phyloP scores from a whole-genome alignment of 2,113 vertebrate genomes.

The Oryzias melastigma region DNA sequence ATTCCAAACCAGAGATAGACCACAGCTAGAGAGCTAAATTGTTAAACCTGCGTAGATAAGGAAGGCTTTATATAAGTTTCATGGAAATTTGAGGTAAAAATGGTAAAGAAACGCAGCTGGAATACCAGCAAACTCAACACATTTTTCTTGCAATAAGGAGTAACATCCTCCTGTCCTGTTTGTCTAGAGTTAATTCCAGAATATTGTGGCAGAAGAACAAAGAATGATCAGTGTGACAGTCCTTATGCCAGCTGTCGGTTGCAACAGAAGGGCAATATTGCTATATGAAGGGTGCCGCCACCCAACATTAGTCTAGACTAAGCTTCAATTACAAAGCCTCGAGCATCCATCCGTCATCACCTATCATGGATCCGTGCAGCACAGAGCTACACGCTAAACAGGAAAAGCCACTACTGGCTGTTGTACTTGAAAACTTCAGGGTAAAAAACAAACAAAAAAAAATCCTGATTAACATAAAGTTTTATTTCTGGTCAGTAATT shows the following conservation, averaged over 20 bases:
- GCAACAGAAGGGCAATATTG: not conserved
- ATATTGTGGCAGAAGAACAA: not conserved
- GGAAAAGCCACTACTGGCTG: not conserved
- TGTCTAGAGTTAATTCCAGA: too few relatives aligned
- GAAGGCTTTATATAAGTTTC: slow-evolving; percentile 12
- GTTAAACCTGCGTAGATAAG: slow-evolving; percentile 8
- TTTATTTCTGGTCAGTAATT: not conserved
- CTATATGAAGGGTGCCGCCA: not conserved
- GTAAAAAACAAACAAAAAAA: not conserved
- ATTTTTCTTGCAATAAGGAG: not conserved
- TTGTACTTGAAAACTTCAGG: not conserved
- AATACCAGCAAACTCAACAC: too few relatives aligned
- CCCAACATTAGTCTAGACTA: not conserved
- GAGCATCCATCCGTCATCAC: not conserved
- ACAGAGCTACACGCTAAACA: not conserved
- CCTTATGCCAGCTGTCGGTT: not conserved
- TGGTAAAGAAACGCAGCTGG: too few relatives aligned
- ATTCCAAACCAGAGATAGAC: slow-evolving; percentile 9
- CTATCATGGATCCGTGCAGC: not conserved
- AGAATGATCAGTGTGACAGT: not conserved
- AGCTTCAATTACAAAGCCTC: not conserved
- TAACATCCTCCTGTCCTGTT: not conserved
- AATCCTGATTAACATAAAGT: not conserved
- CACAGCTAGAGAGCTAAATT: not conserved
- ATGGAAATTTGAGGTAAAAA: slow-evolving; percentile 8